Conservation (phyloP, 2,113 vertebrate genomes). For the Notiomystis cincta region DNA sequence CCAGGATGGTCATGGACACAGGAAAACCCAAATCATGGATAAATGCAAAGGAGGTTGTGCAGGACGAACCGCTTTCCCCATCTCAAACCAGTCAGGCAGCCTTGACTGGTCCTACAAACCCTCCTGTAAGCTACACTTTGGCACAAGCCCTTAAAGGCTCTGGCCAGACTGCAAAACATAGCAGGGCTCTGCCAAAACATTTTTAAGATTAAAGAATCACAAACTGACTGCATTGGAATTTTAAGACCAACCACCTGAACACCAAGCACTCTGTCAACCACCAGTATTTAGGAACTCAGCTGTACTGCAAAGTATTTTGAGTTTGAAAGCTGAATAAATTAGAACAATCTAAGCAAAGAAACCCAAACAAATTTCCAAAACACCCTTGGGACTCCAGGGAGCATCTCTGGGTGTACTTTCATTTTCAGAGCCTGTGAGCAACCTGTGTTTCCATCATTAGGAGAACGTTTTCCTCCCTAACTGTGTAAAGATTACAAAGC, state of each 20-base stretch:
- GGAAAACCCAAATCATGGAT: accelerated
- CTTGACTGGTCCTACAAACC: not conserved
- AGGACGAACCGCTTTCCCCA: not conserved
- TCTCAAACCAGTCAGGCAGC: not conserved
- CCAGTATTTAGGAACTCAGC: not conserved
- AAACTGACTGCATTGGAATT: not conserved
- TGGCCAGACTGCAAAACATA: not conserved
- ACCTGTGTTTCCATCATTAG: not conserved
- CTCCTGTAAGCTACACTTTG: not conserved
- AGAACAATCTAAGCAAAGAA: not conserved
- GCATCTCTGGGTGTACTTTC: not conserved
- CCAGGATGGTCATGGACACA: not conserved
- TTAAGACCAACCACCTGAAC: not conserved
- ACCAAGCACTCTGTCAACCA: not conserved
- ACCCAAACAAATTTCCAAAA: not conserved
- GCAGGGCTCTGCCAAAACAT: not conserved
- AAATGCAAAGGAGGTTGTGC: not conserved
- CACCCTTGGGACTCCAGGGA: not conserved
- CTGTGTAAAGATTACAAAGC: accelerated
- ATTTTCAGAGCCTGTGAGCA: not conserved
- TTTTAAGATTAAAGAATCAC: not conserved
- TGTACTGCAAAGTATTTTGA: not conserved
- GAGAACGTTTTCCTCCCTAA: not conserved
- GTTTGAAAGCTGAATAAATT: not conserved
- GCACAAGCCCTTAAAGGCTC: not conserved